These are phyloP conservation scores for Calycopis cecrops DNA, from an alignment of 1,140 invertebrate genomes.

Conservation along the genomic window DNA sequence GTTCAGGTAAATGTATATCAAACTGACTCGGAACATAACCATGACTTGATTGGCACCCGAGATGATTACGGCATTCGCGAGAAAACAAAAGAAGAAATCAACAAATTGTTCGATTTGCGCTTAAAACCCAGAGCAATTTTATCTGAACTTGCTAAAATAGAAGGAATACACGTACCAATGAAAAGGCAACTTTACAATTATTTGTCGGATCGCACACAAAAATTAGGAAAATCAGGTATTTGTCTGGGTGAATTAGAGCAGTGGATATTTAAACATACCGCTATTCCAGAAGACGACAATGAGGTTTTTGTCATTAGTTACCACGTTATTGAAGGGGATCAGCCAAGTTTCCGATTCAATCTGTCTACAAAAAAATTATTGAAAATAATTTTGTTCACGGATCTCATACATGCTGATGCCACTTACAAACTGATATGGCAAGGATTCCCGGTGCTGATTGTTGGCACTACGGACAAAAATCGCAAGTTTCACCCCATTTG, in stretches of 20 bases:
- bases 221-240: constrained; percentile 14
- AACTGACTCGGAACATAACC: constrained; percentile 1
- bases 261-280: constrained; percentile 18
- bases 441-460: constrained; percentile 21
- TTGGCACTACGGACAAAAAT: constrained; percentile 25
- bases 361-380: constrained; percentile 26
- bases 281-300: constrained; percentile 21
- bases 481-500: constrained; percentile 26
- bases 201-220: constrained; percentile 11
- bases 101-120: constrained; percentile 16
- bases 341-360: constrained; percentile 21
- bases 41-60: neutral
- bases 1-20: neutral
- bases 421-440: too few relatives aligned
- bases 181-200: constrained; percentile 27
- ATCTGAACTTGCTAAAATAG: constrained; percentile 6
- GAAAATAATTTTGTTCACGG: constrained; percentile 1
- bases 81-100: constrained; percentile 18
- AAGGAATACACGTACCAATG: constrained; percentile 17
- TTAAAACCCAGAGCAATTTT: constrained; percentile 19
- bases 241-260: constrained; percentile 23
- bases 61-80: constrained; percentile 15
- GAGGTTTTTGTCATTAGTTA: constrained; percentile 24
- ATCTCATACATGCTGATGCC: constrained; percentile 27
- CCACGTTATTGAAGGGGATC: constrained; percentile 16